Conservation (phyloP, 2,797 vertebrate genomes). For the Oryzias sinensis region DNA sequence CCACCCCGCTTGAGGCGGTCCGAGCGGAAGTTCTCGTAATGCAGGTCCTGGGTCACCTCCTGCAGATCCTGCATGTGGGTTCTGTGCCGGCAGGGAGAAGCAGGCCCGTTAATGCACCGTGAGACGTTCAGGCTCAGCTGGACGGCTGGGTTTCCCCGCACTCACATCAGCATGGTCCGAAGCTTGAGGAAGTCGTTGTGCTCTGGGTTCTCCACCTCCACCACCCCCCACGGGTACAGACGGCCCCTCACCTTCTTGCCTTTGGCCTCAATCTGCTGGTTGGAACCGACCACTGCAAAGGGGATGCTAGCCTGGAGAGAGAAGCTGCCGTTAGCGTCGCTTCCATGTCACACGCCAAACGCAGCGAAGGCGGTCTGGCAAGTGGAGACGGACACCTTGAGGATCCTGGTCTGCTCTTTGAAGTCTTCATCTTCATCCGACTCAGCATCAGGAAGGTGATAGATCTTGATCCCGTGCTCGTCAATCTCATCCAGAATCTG, state of each 20-base stretch:
- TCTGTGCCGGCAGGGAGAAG: conserved; percentile 63
- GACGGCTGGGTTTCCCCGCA: background rate
- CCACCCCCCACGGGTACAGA: conserved; percentile 96
- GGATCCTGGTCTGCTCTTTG: conserved; percentile 94
- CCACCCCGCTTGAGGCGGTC: conserved; percentile 94
- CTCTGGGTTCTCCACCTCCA: conserved; percentile 97
- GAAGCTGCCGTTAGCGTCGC: background rate
- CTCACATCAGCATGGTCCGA: conserved; percentile 97
- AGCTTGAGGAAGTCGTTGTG: conserved; percentile 98
- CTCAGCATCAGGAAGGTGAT: conserved; percentile 95
- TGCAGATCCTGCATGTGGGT: conserved; percentile 99
- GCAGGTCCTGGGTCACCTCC: conserved; percentile 98
- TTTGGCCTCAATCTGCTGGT: conserved; percentile 97
- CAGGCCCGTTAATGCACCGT: background rate
- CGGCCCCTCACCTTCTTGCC: conserved; percentile 98
- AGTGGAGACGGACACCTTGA: conserved; percentile 81
- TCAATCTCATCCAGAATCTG: conserved; percentile 97
- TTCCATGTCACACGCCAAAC: background rate
- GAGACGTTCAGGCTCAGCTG: background rate
- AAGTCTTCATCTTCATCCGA: conserved; percentile 98
- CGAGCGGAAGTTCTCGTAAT: conserved; percentile 99
- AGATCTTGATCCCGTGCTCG: conserved; percentile 96
- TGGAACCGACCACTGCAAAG: conserved; percentile 95
- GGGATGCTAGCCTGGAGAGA: conserved; percentile 89
- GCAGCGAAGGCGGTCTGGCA: background rate